A percentile compares a stretch with the other conserved stretches of the same genome.
Evolutionary conservation across 2,797 vertebrate species (phyloP).

Genomic region (Chrosomus eos): DNA sequence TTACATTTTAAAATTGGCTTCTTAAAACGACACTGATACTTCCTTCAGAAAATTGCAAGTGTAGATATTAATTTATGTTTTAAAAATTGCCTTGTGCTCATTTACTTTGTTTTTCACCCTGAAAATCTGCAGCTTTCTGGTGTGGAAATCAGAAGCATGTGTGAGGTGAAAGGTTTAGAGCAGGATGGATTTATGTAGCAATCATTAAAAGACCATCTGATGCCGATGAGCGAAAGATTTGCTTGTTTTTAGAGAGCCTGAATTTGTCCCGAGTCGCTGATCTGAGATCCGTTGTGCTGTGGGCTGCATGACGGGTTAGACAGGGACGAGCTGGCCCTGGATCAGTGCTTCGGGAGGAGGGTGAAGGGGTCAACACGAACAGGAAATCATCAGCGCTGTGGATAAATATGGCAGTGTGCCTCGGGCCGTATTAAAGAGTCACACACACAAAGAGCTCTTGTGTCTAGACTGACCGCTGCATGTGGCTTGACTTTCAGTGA

Average conservation of each 20-base stretch:
- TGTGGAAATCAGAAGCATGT: slow-evolving; percentile 54
- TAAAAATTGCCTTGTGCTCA: neutral
- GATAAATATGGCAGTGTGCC: slow-evolving; percentile 54
- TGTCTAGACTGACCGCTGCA: slow-evolving; percentile 56
- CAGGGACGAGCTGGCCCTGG: neutral
- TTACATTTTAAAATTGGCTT: neutral
- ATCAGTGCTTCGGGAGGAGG: neutral
- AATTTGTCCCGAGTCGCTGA: slow-evolving; percentile 9
- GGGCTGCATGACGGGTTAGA: neutral
- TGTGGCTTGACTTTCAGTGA: slow-evolving; percentile 44
- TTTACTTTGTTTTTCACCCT: slow-evolving; percentile 14
- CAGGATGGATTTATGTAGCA: slow-evolving; percentile 55
- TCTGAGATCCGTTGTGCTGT: slow-evolving; percentile 3
- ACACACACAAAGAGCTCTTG: slow-evolving; percentile 52
- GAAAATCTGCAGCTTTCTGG: neutral
- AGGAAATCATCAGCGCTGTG: slow-evolving; percentile 53
- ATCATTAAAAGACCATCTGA: slow-evolving; percentile 61
- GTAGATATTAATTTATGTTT: neutral
- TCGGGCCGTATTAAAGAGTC: slow-evolving; percentile 28
- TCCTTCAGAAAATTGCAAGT: neutral
- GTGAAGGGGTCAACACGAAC: slow-evolving; percentile 18
- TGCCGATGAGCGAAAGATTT: slow-evolving; percentile 36
- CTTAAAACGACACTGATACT: neutral
- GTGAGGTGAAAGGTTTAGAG: slow-evolving; percentile 56
- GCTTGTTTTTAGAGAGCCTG: slow-evolving; percentile 42